Percentiles rank a stretch among this genome's conserved stretches.
Evolutionary conservation across 2,113 vertebrate genomes (phyloP).

Genomic region (Lethenteron reissneri): DNA sequence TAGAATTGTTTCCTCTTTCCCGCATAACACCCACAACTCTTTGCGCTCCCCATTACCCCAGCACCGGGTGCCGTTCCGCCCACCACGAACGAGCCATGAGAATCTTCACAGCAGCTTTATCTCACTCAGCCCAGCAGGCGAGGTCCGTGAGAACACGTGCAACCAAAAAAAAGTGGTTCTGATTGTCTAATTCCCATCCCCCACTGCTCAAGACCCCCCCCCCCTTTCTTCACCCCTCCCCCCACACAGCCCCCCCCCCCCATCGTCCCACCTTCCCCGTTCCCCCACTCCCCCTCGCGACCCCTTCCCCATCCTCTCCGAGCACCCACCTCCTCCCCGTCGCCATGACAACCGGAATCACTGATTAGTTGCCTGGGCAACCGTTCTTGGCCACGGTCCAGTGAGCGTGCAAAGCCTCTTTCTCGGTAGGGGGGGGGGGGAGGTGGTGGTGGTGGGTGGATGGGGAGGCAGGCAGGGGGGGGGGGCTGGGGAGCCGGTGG

Average conservation of each 20-base stretch:
- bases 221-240: neutral
- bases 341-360: slow-evolving; percentile 3
- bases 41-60: no score
- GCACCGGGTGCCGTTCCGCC: no score
- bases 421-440: neutral
- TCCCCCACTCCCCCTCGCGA: neutral
- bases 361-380: slow-evolving; percentile 3
- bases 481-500: neutral
- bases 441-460: neutral
- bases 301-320: neutral
- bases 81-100: no score
- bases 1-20: no score
- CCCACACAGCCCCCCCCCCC: neutral
- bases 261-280: neutral
- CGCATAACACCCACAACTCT: no score
- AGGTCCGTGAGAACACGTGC: no score
- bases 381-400: neutral
- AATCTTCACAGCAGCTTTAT: no score
- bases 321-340: neutral
- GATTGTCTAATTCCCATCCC: no score
- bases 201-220: neutral
- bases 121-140: no score
- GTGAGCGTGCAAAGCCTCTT: neutral
- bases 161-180: no score
- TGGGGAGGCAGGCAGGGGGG: neutral